These are phyloP conservation scores for Cenopis cana DNA, from an alignment of 2,888 invertebrate species.

Conservation along the genomic window DNA sequence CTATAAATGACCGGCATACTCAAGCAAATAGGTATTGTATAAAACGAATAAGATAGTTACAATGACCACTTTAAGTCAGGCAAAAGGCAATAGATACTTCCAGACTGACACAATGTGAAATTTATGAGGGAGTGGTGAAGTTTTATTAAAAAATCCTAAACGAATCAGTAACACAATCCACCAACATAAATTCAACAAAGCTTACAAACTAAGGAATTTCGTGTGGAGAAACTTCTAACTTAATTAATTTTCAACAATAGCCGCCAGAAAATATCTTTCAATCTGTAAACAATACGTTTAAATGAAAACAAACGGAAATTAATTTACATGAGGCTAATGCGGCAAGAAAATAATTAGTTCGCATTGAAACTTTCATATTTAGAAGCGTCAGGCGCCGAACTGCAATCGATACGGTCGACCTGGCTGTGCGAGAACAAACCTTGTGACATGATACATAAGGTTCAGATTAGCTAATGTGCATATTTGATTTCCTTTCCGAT, in stretches of 20 bases:
- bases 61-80: too few relatives aligned
- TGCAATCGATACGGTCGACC: constrained; percentile 46
- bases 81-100: too few relatives aligned
- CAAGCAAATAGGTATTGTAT: too few relatives aligned
- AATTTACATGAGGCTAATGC: constrained; percentile 34
- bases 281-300: constrained; percentile 12
- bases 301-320: constrained; percentile 28
- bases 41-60: too few relatives aligned
- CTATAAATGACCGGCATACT: too few relatives aligned
- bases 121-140: too few relatives aligned
- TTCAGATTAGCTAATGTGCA: constrained; percentile 53
- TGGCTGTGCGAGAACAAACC: not conserved
- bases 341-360: constrained; percentile 38
- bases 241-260: not conserved
- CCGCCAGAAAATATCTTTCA: not conserved
- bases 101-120: too few relatives aligned
- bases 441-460: not conserved
- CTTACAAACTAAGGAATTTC: constrained; percentile 1
- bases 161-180: not conserved
- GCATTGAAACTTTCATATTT: constrained; percentile 42
- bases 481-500: constrained; percentile 57
- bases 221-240: not conserved
- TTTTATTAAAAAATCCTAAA: too few relatives aligned
- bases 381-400: constrained; percentile 40
- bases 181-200: not conserved